A percentile compares a stretch with the other conserved stretches of the same genome.
Conservation (phyloP, 2,888 invertebrate genomes). For the Stenichneumon culpator region DNA sequence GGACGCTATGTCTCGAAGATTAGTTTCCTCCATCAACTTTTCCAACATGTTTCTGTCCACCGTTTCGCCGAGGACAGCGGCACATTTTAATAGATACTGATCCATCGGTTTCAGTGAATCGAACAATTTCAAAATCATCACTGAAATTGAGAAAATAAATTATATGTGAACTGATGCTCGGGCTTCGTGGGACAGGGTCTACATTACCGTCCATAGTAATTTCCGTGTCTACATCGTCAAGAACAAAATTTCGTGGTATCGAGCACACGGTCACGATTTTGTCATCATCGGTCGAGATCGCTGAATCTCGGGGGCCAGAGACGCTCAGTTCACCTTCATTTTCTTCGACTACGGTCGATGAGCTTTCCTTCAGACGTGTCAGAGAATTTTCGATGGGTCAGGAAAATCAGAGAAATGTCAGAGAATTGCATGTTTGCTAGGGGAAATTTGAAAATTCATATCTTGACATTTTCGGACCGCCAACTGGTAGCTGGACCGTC, state of each 20-base stretch:
- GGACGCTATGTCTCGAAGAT: slow-evolving; percentile 86
- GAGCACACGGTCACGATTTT: slow-evolving; percentile 84
- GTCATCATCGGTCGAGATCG: slow-evolving; percentile 71
- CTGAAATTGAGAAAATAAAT: slow-evolving; percentile 80
- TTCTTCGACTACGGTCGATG: slow-evolving; percentile 44
- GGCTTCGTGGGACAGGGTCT: not conserved
- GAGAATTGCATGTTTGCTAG: not conserved
- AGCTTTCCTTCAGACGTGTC: slow-evolving; percentile 69
- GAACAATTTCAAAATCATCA: slow-evolving; percentile 88
- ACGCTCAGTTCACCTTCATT: not conserved
- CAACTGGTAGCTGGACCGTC: too few relatives aligned
- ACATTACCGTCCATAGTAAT: slow-evolving; percentile 87
- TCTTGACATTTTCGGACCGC: not conserved
- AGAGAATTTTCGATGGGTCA: not conserved
- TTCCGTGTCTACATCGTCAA: slow-evolving; percentile 87
- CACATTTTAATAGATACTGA: slow-evolving; percentile 89
- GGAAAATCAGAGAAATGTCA: too few relatives aligned
- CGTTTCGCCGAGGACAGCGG: slow-evolving; percentile 88
- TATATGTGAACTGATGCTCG: not conserved
- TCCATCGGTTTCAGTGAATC: slow-evolving; percentile 89
- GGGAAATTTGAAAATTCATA: too few relatives aligned
- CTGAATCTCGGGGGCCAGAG: not conserved
- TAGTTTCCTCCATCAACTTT: slow-evolving; percentile 86
- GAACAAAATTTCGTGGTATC: slow-evolving; percentile 85
- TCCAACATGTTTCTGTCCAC: slow-evolving; percentile 88